Percentiles rank a stretch among this genome's conserved stretches.
phyloP scores from a whole-genome alignment of 2,797 vertebrate genomes.

The Fistularia tabacaria region DNA sequence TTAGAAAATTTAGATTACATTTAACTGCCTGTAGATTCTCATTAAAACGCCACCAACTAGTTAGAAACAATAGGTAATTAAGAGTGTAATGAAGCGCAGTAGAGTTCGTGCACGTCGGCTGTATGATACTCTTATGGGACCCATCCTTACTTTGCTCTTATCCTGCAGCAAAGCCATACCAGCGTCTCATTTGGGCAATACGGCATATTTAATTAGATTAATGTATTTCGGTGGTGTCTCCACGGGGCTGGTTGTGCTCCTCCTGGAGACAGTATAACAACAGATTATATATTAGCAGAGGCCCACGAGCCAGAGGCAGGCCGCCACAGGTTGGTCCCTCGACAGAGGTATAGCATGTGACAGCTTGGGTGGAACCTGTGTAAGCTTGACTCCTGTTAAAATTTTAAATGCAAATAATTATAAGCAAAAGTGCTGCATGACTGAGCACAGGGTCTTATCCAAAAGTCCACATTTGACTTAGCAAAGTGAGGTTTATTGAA shows the following conservation, averaged over 20 bases:
- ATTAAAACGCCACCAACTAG: conserved; percentile 99
- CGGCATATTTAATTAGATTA: conserved; percentile 99
- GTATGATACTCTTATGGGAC: conserved; percentile 93
- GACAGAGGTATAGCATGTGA: conserved; percentile 74
- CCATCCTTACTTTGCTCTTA: conserved; percentile 96
- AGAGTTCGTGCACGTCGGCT: conserved; percentile 91
- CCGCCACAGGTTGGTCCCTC: conserved; percentile 76
- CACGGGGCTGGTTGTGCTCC: conserved; percentile 88
- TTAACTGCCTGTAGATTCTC: conserved; percentile 89
- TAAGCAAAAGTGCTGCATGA: conserved; percentile 42
- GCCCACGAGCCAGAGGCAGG: conserved; percentile 82
- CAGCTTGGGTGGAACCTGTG: conserved; percentile 76
- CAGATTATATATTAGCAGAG: conserved; percentile 90
- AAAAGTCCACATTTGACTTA: conserved; percentile 54
- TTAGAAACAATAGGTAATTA: conserved; percentile 99
- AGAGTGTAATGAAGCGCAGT: conserved; percentile 97
- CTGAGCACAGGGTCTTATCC: conserved; percentile 47
- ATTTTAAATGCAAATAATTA: conserved; percentile 60
- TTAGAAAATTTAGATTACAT: conserved; percentile 84
- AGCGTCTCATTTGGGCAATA: conserved; percentile 97
- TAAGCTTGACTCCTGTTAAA: conserved; percentile 66
- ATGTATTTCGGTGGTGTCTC: conserved; percentile 96
- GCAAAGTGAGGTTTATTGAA: conserved; percentile 47
- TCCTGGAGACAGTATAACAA: conserved; percentile 92
- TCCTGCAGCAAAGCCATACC: conserved; percentile 96